Evolutionary conservation across 2,797 vertebrate species (phyloP), one percentile per base, ranked within the genome.

Genomic region (Phoeniculus purpureus): DNA sequence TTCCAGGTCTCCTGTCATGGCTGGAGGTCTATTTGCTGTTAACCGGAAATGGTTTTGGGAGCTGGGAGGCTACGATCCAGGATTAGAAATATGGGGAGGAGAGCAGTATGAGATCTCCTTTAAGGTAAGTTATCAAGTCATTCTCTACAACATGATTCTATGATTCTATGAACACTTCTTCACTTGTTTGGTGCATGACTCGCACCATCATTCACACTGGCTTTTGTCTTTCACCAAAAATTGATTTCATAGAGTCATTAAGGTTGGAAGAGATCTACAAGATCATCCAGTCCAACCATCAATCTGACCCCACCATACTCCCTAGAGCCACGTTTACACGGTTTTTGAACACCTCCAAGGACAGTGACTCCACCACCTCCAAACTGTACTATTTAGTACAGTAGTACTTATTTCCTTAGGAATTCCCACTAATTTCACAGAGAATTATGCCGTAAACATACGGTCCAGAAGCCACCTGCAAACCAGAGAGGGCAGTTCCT

Each of bases 31-130:
- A 12, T 99, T 99, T 95, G 98, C 98, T 1, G 97, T 99, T 72
- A 97, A 98, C 94, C 97, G 98, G 32, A 97, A 97, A 40, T 98
- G 98, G 98, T 99, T 99, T 96, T 99, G 98, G 98, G 98, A 98
- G 84, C 92, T 99, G 82, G 98, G 98, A 93, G 98, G 98, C 77
- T 99, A 99, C n/a, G 98, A 99, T 87, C 98, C 98, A 76, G 98
- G 98, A 43, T 96, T 99, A 95, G 98, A 99, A 96, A 99, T 99
- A 96, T 99, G 98, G 98, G 98, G 98, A 94, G 98, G 98, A 95
- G 98, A 99, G 92, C 98, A 99, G 87, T 99, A 98, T 84, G 98
- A 99, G 97, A 98, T 99, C 93, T 99, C 98, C 32, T 99, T 99
- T 85, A 99, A 99, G 98, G 98, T 98, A 97, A 98, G 97, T 76